Conservation (phyloP, 2,113 vertebrate genomes). For the Mugil cephalus region DNA sequence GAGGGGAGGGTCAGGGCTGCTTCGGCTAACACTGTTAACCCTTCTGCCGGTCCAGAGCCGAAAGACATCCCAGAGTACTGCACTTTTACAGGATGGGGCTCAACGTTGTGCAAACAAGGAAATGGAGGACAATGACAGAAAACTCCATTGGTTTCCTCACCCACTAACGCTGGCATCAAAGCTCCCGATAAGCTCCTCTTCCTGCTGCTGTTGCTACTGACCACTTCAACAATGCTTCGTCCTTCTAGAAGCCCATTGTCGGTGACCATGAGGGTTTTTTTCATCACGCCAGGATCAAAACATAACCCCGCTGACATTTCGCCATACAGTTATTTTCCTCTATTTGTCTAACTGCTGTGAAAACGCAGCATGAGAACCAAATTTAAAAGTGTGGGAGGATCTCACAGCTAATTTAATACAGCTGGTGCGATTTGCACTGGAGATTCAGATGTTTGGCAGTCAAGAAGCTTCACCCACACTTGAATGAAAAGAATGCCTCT, state of each 20-base stretch:
- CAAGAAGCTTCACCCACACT: slow-evolving; percentile 41
- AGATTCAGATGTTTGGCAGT: slow-evolving; percentile 22
- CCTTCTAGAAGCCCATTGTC: slow-evolving; percentile 2
- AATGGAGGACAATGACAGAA: slow-evolving; percentile 17
- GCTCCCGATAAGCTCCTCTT: slow-evolving; percentile 54
- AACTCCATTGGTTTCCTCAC: slow-evolving; percentile 42
- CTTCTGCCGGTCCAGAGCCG: slow-evolving; percentile 32
- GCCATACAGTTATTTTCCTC: slow-evolving; percentile 17
- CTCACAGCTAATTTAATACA: slow-evolving; percentile 52
- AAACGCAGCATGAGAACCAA: slow-evolving; percentile 32
- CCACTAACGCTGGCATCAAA: neutral
- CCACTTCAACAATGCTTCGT: slow-evolving; percentile 12
- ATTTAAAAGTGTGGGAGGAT: slow-evolving; percentile 41
- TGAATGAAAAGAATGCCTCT: slow-evolving; percentile 44
- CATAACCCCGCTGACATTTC: slow-evolving; percentile 9
- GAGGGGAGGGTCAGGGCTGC: slow-evolving; percentile 53
- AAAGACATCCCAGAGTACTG: neutral
- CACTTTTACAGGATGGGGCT: slow-evolving; percentile 19
- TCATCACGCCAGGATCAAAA: slow-evolving; percentile 7
- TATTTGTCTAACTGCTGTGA: slow-evolving; percentile 20
- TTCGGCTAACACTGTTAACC: slow-evolving; percentile 60
- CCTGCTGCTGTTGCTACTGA: slow-evolving; percentile 41
- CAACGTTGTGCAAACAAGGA: neutral
- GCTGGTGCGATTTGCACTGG: slow-evolving; percentile 37
- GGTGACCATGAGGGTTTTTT: neutral